Percentiles rank a stretch among this genome's conserved stretches.
These are phyloP conservation scores for Bubo bubo DNA, from an alignment of 2,113 vertebrate genomes.

Conservation along the genomic window DNA sequence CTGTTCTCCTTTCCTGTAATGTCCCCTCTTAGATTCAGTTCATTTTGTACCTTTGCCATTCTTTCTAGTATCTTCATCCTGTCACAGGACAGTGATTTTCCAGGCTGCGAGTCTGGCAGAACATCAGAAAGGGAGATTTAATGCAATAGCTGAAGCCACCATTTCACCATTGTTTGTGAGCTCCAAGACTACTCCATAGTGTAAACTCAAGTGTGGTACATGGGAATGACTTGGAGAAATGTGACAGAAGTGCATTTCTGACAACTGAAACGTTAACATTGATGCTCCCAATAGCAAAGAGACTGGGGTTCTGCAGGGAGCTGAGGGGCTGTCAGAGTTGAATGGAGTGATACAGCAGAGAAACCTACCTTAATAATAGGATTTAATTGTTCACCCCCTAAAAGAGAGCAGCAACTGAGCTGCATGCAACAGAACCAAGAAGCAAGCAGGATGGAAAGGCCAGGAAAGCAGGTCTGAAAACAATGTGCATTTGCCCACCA, in stretches of 20 bases:
- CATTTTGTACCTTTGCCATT: background rate
- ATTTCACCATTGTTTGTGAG: background rate
- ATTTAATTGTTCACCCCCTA: background rate
- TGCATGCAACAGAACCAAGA: background rate
- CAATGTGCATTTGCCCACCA: background rate
- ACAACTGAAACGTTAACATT: background rate
- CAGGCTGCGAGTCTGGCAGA: background rate
- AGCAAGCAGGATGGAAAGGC: background rate
- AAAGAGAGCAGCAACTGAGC: background rate
- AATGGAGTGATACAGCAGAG: background rate
- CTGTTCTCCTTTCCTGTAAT: background rate
- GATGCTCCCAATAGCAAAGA: background rate
- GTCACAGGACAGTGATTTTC: conserved; percentile 15
- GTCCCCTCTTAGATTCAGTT: background rate
- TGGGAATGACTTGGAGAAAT: background rate
- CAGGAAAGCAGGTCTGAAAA: background rate
- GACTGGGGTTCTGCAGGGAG: background rate
- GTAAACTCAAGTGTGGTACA: fast-evolving
- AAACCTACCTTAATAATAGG: background rate
- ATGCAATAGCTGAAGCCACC: background rate
- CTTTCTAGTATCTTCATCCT: background rate
- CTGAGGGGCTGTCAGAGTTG: background rate
- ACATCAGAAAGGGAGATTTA: background rate
- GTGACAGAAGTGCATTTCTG: background rate
- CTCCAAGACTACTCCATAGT: background rate